Percentiles rank a stretch among this genome's conserved stretches.
Evolutionary conservation across 2,888 invertebrate species (phyloP).

Genomic region (Vesta saturnalis): DNA sequence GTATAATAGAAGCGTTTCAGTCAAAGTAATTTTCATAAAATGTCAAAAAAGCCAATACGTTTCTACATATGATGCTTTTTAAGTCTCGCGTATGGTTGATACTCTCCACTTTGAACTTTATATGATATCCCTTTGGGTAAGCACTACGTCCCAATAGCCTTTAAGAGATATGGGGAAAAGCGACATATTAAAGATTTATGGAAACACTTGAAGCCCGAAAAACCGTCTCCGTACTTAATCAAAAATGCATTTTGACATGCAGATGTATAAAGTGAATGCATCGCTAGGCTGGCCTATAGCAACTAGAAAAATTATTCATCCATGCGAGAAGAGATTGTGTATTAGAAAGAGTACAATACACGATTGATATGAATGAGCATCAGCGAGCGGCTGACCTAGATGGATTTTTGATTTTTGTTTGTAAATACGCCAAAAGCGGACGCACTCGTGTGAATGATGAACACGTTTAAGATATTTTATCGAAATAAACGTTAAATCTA

Average conservation of each 20-base stretch:
- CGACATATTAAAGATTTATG: slow-evolving; percentile 36
- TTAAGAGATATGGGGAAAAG: slow-evolving; percentile 32
- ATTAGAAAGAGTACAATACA: slow-evolving; percentile 17
- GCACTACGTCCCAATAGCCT: slow-evolving; percentile 28
- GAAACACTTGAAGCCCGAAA: slow-evolving; percentile 17
- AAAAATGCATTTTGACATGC: slow-evolving; percentile 21
- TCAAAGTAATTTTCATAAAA: slow-evolving; percentile 40
- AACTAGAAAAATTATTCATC: slow-evolving; percentile 30
- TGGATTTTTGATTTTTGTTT: slow-evolving; percentile 10
- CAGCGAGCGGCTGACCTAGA: slow-evolving; percentile 29
- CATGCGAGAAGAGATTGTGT: slow-evolving; percentile 16
- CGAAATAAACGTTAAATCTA: neutral
- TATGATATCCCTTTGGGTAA: slow-evolving; percentile 32
- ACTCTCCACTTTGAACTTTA: slow-evolving; percentile 35
- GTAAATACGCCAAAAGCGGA: neutral
- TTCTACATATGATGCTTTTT: slow-evolving; percentile 31
- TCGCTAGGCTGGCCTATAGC: slow-evolving; percentile 6
- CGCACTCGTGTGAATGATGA: neutral
- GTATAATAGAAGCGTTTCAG: slow-evolving; percentile 36
- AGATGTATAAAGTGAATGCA: slow-evolving; percentile 17
- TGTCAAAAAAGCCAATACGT: slow-evolving; percentile 37
- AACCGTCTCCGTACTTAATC: slow-evolving; percentile 15
- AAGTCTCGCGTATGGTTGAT: slow-evolving; percentile 16
- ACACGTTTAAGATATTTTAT: neutral
- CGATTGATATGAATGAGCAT: slow-evolving; percentile 24